phyloP scores from a whole-genome alignment of 2,113 vertebrate genomes.

The Anarhynchus alexandrinus region DNA sequence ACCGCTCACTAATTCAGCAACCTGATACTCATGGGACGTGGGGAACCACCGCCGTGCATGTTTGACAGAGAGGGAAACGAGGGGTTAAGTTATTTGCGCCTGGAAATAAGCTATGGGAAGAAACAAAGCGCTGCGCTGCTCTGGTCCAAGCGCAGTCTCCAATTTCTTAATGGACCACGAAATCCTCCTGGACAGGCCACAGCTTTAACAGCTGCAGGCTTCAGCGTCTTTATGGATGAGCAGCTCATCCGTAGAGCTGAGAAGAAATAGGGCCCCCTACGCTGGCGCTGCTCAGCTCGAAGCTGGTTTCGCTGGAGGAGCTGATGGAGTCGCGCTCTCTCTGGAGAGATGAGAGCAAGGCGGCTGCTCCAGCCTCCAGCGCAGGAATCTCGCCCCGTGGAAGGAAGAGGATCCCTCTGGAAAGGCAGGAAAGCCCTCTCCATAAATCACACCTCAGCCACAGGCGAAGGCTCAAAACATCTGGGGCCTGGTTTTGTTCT shows the following conservation, averaged over 20 bases:
- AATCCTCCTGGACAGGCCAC: neutral
- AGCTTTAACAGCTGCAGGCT: neutral
- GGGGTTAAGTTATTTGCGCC: neutral
- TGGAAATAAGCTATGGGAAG: neutral
- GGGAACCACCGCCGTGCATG: neutral
- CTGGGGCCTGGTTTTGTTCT: neutral
- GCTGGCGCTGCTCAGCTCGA: rapidly evolving
- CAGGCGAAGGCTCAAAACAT: neutral
- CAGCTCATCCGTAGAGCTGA: neutral
- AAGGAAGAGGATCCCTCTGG: neutral
- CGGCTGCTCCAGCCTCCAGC: neutral
- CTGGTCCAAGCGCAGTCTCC: neutral
- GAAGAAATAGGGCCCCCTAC: neutral
- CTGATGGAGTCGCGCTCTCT: neutral
- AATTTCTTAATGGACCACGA: slow-evolving; percentile 7
- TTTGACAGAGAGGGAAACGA: neutral
- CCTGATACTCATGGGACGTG: neutral
- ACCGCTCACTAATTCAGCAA: neutral
- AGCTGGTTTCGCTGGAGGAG: neutral
- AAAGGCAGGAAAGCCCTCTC: neutral
- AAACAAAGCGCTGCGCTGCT: neutral
- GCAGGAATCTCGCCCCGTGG: neutral
- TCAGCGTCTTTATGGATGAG: neutral
- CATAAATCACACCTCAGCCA: neutral
- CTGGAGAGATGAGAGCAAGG: neutral